Evolutionary conservation across 2,888 invertebrate species (phyloP).

Genomic region (Sipha maydis): DNA sequence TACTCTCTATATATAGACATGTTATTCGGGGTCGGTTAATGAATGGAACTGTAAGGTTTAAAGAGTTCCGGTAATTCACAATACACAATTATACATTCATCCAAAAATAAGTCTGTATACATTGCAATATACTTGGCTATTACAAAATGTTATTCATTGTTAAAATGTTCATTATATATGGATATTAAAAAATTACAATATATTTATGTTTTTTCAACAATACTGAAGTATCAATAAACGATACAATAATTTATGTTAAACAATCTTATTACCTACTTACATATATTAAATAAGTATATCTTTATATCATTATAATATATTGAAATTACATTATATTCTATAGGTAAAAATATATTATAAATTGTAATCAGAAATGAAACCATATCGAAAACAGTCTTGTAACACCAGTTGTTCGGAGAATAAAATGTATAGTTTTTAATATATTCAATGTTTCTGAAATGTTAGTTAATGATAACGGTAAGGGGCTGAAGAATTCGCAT

Average conservation of each 20-base stretch:
- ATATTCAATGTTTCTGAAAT: not conserved
- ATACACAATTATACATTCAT: conserved; percentile 23
- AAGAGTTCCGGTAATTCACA: conserved; percentile 47
- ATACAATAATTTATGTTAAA: too few species aligned
- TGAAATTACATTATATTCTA: too few species aligned
- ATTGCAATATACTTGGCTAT: not conserved
- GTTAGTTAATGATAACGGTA: too few species aligned
- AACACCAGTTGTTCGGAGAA: not conserved
- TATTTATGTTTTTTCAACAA: not conserved
- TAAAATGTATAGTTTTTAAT: too few species aligned
- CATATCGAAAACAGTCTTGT: not conserved
- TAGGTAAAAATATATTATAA: too few species aligned
- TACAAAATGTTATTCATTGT: not conserved
- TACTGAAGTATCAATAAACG: too few species aligned
- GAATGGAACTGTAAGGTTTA: conserved; percentile 39
- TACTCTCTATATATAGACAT: conserved; percentile 48
- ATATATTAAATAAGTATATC: too few species aligned
- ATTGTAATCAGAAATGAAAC: too few species aligned
- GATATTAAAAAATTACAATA: not conserved
- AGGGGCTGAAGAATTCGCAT: too few species aligned
- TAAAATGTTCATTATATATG: not conserved
- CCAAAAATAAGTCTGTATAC: not conserved
- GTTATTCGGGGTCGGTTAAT: conserved; percentile 42
- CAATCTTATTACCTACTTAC: not conserved
- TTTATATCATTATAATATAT: too few species aligned